Base-by-base conservation (phyloP, 2,113 vertebrate genomes). In the Poicephalus gulielmi region DNA sequence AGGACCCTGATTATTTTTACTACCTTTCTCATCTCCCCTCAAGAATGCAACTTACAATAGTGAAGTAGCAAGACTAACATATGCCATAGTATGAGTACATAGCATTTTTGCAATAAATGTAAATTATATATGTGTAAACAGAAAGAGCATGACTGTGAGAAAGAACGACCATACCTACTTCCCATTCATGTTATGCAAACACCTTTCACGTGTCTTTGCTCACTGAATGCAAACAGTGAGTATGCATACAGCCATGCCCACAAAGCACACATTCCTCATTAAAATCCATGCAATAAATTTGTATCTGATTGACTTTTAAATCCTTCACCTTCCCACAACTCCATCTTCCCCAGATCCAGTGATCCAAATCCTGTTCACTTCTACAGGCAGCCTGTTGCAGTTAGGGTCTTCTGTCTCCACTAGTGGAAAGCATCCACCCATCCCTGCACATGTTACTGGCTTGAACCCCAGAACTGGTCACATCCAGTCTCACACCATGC, bases 271-370 rank as follows among this genome's bases (percentile, higher is more conserved):
- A 88, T 74, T 96, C 66, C 91, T 88, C 86, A 93, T 86, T 93
- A 94, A 95, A 94, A 94, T 68, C 87, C 87, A 81, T 68, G 85
- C 73, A 90, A 88, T 80, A 86, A 74, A 90, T 96, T 93, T 96
- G 87, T 96, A 96, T 95, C 79, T 95, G 59, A 96, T 94, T 93
- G 71, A 97, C 92, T 95, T 96, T 96, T 94, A 96, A 94, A 92
- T 94, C 73, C 55, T 88, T 84, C 83, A 92, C 85, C 92, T 96
- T 95, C 94, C 88, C 85, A 95, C 82, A 95, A 22, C 71, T 77
- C 67, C 60, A 86, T 85, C 85, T 82, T 90, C 31, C n/a, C 43
- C 50, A 93, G 68, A 83, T 88, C 44, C 74, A 85, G 71, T 57
- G 41, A 88, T 69, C 75, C 79, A 93, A 86, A 70, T 63, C 43